Conservation (phyloP, 2,888 invertebrate species). For the Phytoseiulus persimilis region DNA sequence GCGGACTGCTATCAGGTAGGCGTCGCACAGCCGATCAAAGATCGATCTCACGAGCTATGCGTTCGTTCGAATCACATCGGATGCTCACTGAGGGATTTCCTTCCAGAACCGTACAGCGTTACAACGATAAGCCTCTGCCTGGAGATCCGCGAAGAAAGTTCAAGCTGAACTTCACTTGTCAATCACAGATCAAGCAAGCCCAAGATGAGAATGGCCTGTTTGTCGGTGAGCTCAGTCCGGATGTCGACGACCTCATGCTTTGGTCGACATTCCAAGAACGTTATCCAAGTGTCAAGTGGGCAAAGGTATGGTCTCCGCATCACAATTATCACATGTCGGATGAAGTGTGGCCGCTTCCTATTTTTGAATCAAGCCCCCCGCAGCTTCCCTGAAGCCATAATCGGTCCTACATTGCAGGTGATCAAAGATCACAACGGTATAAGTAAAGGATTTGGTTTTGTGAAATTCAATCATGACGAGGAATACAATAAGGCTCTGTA, state of each 20-base stretch:
- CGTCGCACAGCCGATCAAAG: background rate
- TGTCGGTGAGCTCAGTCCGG: constrained; percentile 85
- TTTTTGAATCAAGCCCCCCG: constrained; percentile 17
- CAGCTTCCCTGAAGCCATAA: constrained; percentile 37
- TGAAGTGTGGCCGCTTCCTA: constrained; percentile 38
- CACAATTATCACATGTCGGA: too few species aligned
- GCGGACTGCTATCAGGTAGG: constrained; percentile 10
- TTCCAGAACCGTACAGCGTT: constrained; percentile 29
- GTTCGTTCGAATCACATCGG: background rate
- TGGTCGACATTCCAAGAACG: constrained; percentile 83
- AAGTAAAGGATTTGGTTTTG: constrained; percentile 91
- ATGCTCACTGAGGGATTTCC: background rate
- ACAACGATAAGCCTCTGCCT: constrained; percentile 30
- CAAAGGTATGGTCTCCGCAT: too few species aligned
- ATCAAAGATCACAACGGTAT: constrained; percentile 79
- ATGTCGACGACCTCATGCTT: constrained; percentile 87
- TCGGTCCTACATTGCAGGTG: constrained; percentile 55
- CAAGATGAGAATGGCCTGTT: constrained; percentile 87
- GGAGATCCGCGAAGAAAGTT: constrained; percentile 31
- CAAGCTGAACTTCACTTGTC: constrained; percentile 21
- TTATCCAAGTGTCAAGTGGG: constrained; percentile 84
- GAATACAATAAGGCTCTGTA: constrained; percentile 77
- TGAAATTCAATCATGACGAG: constrained; percentile 78
- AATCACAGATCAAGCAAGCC: constrained; percentile 33
- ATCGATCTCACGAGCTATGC: background rate